Conservation (phyloP, 2,888 invertebrate species). For the Pheosia gnoma region DNA sequence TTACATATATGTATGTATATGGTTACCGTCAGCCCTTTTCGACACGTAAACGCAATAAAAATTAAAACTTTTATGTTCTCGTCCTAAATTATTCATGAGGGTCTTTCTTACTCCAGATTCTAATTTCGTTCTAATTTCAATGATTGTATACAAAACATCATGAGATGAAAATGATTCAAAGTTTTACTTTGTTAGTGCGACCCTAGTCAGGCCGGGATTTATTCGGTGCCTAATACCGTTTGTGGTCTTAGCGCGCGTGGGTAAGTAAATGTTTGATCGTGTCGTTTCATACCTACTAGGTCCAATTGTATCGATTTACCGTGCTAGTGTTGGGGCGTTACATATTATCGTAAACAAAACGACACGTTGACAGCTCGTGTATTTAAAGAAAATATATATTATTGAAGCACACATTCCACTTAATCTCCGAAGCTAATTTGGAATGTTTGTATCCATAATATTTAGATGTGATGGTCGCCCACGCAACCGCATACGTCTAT, state of each 20-base stretch:
- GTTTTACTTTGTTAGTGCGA: constrained; percentile 14
- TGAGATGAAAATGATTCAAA: constrained; percentile 40
- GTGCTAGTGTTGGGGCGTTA: constrained; percentile 21
- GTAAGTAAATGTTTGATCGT: constrained; percentile 49
- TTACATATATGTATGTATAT: constrained; percentile 24
- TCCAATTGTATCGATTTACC: not conserved
- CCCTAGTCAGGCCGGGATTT: constrained; percentile 28
- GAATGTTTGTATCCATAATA: constrained; percentile 68
- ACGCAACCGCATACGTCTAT: constrained; percentile 64
- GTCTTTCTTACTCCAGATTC: constrained; percentile 55
- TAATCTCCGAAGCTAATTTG: constrained; percentile 52
- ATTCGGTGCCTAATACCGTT: constrained; percentile 33
- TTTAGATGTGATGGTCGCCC: constrained; percentile 65
- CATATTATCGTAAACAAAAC: constrained; percentile 34
- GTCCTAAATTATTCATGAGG: constrained; percentile 59
- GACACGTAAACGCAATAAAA: constrained; percentile 46
- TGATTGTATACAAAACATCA: constrained; percentile 64
- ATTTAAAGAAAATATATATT: constrained; percentile 33
- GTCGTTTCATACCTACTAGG: constrained; percentile 36
- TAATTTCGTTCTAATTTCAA: constrained; percentile 64
- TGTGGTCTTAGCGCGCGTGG: constrained; percentile 37
- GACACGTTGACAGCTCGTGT: constrained; percentile 32
- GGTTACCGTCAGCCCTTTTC: constrained; percentile 26
- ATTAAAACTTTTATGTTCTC: constrained; percentile 44
- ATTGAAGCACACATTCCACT: constrained; percentile 29